Evolutionary conservation across 2,888 invertebrate genomes (phyloP).

Genomic region (Alsophila aescularia): DNA sequence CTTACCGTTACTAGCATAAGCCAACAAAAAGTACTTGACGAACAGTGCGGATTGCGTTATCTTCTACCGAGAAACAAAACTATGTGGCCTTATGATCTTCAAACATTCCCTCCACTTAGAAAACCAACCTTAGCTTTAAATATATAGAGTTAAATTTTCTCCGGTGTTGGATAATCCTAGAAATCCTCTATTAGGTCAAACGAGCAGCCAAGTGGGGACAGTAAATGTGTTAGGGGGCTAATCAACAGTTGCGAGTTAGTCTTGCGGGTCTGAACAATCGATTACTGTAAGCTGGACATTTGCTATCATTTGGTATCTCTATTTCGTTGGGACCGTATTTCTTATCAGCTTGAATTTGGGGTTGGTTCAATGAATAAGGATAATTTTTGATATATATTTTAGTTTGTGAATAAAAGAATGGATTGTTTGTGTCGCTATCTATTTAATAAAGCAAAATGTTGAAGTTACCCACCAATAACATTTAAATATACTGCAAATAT

Average conservation of each 20-base stretch:
- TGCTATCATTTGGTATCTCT: constrained; percentile 14
- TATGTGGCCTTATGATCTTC: constrained; percentile 36
- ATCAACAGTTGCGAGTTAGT: constrained; percentile 34
- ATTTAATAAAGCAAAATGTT: too few species aligned
- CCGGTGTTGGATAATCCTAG: constrained; percentile 27
- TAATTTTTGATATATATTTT: neutral
- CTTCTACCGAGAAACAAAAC: constrained; percentile 35
- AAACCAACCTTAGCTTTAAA: constrained; percentile 9
- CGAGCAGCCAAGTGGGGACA: constrained; percentile 37
- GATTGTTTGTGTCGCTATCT: neutral
- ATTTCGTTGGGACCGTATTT: constrained; percentile 10
- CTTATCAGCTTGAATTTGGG: constrained; percentile 6
- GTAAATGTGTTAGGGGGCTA: constrained; percentile 36
- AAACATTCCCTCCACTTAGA: neutral
- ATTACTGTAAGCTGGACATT: constrained; percentile 19
- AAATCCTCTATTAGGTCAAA: constrained; percentile 38
- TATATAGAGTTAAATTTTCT: constrained; percentile 4
- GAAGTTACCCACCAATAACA: too few species aligned
- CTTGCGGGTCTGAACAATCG: constrained; percentile 24
- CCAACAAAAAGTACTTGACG: constrained; percentile 35
- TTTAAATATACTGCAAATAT: too few species aligned
- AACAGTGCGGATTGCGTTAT: constrained; percentile 34
- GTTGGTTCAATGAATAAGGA: neutral
- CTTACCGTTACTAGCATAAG: constrained; percentile 27
- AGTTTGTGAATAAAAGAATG: neutral